Percentiles rank a stretch among this genome's conserved stretches.
phyloP scores from a whole-genome alignment of 2,113 vertebrate genomes.

The Hipposideros armiger region DNA sequence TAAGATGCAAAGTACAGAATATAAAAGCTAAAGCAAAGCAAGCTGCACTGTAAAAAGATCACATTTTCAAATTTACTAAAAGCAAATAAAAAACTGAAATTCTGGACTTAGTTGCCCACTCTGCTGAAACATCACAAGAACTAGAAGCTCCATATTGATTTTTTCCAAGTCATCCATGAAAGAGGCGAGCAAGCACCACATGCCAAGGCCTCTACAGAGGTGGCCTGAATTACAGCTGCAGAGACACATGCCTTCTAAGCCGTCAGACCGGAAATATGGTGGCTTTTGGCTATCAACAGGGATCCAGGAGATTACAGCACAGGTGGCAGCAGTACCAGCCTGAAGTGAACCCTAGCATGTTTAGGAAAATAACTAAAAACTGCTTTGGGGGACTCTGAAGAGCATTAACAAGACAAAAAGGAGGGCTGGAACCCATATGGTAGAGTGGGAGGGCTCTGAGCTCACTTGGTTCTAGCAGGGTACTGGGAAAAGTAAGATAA shows the following conservation, averaged over 20 bases:
- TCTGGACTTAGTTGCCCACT: neutral
- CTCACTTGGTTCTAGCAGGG: neutral
- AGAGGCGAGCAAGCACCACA: neutral
- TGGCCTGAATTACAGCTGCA: neutral
- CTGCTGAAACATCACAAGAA: neutral
- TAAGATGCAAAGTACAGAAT: neutral
- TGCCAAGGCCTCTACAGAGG: neutral
- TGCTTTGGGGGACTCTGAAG: neutral
- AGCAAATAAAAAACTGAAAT: neutral
- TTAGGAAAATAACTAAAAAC: neutral
- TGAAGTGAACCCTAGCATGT: neutral
- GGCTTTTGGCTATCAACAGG: neutral
- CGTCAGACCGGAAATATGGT: neutral
- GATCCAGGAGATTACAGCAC: neutral
- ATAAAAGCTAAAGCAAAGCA: neutral
- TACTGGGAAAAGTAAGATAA: neutral
- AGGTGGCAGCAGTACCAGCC: neutral
- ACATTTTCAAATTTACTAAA: conserved; percentile 48
- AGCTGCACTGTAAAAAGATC: neutral
- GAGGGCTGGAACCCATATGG: neutral
- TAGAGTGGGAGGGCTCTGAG: neutral
- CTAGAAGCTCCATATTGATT: neutral
- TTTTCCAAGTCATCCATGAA: neutral
- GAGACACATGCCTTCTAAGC: neutral
- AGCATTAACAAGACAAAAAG: neutral